A percentile compares a stretch with the other conserved stretches of the same genome.
Evolutionary conservation across 2,113 vertebrate genomes (phyloP).

Genomic region (Nycticorax nycticorax): DNA sequence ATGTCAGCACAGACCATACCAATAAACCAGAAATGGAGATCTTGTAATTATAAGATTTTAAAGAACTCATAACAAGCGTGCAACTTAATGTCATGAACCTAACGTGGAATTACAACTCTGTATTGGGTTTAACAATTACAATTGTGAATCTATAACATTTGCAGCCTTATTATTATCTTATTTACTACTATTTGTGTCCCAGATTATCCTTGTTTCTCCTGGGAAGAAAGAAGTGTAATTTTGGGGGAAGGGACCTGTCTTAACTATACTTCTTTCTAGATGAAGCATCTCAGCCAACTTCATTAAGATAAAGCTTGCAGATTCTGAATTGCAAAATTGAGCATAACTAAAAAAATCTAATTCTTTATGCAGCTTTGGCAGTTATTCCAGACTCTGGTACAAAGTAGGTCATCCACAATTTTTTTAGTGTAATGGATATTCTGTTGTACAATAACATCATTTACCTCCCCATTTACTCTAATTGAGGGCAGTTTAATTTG

Average conservation of each 20-base stretch:
- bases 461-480: constrained; percentile 61
- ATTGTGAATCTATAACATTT: neutral
- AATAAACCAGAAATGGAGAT: neutral
- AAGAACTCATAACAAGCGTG: neutral
- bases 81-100: neutral
- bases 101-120: neutral
- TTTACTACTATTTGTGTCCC: neutral
- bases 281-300: neutral
- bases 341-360: constrained; percentile 1
- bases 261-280: neutral
- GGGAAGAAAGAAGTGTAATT: neutral
- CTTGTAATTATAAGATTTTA: neutral
- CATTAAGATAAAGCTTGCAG: constrained; percentile 15
- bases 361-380: constrained; percentile 46
- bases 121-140: neutral
- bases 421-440: constrained; percentile 48
- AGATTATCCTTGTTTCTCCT: neutral
- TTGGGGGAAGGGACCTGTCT: neutral
- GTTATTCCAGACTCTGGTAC: neutral
- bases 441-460: constrained; percentile 25
- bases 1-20: neutral
- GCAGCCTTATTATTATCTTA: neutral
- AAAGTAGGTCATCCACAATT: constrained; percentile 12
- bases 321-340: constrained; percentile 32
- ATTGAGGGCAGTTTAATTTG: constrained; percentile 57